Evolutionary conservation across 92 coral and sea anemone species (phyloP).

Genomic region (Porites lobata): DNA sequence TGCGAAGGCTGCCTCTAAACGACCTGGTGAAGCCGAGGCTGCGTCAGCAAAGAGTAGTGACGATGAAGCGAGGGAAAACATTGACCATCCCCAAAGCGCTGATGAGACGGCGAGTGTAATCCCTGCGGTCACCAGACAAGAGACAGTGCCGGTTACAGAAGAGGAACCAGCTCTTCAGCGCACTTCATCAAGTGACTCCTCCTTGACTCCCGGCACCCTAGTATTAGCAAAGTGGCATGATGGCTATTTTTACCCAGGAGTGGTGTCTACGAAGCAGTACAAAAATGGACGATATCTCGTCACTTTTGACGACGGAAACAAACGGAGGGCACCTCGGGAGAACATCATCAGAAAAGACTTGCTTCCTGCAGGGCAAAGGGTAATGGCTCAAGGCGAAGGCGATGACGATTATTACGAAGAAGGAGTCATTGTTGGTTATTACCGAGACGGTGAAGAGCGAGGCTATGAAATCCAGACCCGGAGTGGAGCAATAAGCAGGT

Average conservation of each 20-base stretch:
- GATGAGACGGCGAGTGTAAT: conserved; percentile 4
- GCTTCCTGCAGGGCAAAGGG: conserved; percentile 83
- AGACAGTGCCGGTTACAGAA: conserved; percentile 37
- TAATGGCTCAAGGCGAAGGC: conserved; percentile 81
- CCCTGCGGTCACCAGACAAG: conserved; percentile 45
- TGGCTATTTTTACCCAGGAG: conserved; percentile 89
- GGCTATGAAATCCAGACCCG: conserved; percentile 86
- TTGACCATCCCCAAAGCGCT: neutral
- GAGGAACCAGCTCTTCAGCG: conserved; percentile 35
- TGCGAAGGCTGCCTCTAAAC: conserved; percentile 8
- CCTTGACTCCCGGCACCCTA: conserved; percentile 73
- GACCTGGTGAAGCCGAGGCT: neutral
- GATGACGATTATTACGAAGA: conserved; percentile 79
- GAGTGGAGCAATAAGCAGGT: conserved; percentile 65
- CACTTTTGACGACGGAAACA: conserved; percentile 93
- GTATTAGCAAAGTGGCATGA: conserved; percentile 96
- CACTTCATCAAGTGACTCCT: conserved; percentile 31
- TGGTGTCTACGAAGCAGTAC: conserved; percentile 61
- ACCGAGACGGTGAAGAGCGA: conserved; percentile 58
- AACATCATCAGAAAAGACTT: conserved; percentile 77
- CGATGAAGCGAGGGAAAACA: neutral
- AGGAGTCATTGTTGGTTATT: conserved; percentile 88
- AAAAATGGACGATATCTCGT: conserved; percentile 69
- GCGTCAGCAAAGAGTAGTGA: neutral
- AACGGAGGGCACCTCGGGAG: conserved; percentile 71